Base-by-base conservation (phyloP, 2,888 invertebrate genomes). In the Trichogramma evanescens region DNA sequence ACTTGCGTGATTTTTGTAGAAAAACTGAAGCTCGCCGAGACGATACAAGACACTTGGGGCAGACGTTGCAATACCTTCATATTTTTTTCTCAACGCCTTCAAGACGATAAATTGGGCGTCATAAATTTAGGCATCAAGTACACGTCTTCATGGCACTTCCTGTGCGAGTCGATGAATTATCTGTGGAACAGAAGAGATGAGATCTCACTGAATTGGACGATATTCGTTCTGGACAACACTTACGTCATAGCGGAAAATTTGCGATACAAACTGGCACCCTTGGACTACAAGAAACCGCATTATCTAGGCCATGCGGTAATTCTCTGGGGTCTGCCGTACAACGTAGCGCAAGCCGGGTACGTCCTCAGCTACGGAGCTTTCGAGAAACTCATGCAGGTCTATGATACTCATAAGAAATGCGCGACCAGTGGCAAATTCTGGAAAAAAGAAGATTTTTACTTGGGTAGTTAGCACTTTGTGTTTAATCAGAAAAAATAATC, bases 401-500 rank as follows among this genome's bases (percentile, higher is more conserved):
- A 82, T 66, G 72, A 77, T 63, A 73, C 70, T n/a, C 68, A 75
- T 0, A 70, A 77, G 42, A 74, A 76, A 48, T 84, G 84, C 70
- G 65, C 71, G n/a, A 68, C 73, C 5, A 77, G 80, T 56, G 80
- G 79, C 50, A 79, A 78, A 59, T 83, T 80, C 69, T 80, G 81
- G 79, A 83, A 83, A 65, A 81, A 81, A 67, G 84, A 84, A 72
- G 84, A 83, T 72, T 83, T 80, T 72, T 82, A 82, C 73, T 78
- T 84, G 62, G 83, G 83, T 82, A 70, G 66, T 59, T 65, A 8
- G 45, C 44, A n/a, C 8, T 46, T 41, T 51, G 9, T 13, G 52
- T 51, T 53, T 46, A 3, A 26, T 10, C 39, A 48, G 41, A 50
- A 45, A 7, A 45, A 13, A 39, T 26, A 26, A 26, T 26, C 26